A percentile compares a stretch with the other conserved stretches of the same genome.
phyloP scores from a whole-genome alignment of 2,113 vertebrate genomes.

The Sciurus niger region DNA sequence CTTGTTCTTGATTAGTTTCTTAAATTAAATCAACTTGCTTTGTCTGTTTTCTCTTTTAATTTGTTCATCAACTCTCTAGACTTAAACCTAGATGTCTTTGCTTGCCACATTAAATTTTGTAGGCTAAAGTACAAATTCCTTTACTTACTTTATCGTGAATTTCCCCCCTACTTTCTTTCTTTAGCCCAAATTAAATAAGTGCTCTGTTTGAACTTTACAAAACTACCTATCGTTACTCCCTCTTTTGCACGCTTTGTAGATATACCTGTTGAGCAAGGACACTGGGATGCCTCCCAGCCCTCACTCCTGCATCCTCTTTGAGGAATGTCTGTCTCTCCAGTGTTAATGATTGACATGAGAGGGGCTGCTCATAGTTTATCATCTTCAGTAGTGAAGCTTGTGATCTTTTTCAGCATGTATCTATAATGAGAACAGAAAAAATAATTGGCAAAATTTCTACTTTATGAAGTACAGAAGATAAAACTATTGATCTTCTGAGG shows the following conservation, averaged over 20 bases:
- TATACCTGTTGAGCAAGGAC: background rate
- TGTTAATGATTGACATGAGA: background rate
- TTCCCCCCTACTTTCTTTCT: background rate
- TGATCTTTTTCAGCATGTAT: background rate
- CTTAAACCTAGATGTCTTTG: background rate
- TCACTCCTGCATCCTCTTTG: background rate
- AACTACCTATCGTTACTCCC: background rate
- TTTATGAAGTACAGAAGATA: background rate
- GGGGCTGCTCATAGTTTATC: background rate
- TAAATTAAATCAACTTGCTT: conserved; percentile 2
- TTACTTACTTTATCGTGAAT: background rate
- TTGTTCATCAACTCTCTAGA: conserved; percentile 12
- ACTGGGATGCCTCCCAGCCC: too few relatives aligned
- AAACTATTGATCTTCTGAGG: conserved; percentile 25
- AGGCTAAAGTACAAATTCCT: background rate
- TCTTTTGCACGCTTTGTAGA: background rate
- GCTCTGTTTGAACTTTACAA: background rate
- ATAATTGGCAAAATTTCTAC: background rate
- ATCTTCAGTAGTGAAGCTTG: background rate
- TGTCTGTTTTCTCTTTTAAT: conserved; percentile 12
- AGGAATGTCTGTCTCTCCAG: background rate
- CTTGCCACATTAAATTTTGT: conserved; percentile 28
- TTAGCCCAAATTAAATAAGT: background rate
- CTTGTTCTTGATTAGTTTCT: background rate
- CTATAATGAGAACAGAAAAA: background rate